A percentile compares a stretch with the other conserved stretches of the same genome.
phyloP scores from a whole-genome alignment of 2,797 vertebrate species.

The Gymnoscopelus microlampas region DNA sequence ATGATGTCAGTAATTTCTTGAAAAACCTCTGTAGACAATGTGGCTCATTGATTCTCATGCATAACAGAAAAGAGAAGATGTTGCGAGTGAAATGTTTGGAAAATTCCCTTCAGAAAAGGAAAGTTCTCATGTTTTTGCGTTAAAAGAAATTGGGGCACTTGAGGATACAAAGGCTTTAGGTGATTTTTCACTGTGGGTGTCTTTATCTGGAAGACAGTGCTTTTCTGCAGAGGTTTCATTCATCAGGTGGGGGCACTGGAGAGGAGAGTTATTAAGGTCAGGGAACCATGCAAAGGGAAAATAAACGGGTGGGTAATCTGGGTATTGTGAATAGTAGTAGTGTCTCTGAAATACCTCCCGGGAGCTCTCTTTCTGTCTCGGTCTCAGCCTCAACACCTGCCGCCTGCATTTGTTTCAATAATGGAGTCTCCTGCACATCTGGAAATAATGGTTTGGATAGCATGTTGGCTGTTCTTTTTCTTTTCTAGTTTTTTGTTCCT shows the following conservation, averaged over 20 bases:
- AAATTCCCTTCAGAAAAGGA: background rate
- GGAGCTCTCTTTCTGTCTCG: conserved; percentile 63
- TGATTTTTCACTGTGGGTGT: background rate
- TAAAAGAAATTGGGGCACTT: conserved; percentile 13
- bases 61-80: background rate
- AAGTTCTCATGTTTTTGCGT: background rate
- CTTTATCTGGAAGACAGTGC: conserved; percentile 8
- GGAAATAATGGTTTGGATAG: conserved; percentile 75
- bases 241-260: background rate
- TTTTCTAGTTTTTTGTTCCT: background rate
- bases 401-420: conserved; percentile 79
- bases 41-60: conserved; percentile 32
- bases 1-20: background rate
- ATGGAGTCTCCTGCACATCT: conserved; percentile 81
- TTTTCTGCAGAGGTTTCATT: conserved; percentile 16
- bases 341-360: conserved; percentile 82
- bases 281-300: conserved; percentile 58
- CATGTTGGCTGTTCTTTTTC: conserved; percentile 2
- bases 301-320: background rate
- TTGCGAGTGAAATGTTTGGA: background rate
- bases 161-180: conserved; percentile 29
- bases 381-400: conserved; percentile 73
- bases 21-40: conserved; percentile 36
- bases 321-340: conserved; percentile 28
- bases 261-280: conserved; percentile 39